These are phyloP conservation scores for Microcebus jonahi DNA, from an alignment of 2,113 vertebrate species.

Conservation along the genomic window DNA sequence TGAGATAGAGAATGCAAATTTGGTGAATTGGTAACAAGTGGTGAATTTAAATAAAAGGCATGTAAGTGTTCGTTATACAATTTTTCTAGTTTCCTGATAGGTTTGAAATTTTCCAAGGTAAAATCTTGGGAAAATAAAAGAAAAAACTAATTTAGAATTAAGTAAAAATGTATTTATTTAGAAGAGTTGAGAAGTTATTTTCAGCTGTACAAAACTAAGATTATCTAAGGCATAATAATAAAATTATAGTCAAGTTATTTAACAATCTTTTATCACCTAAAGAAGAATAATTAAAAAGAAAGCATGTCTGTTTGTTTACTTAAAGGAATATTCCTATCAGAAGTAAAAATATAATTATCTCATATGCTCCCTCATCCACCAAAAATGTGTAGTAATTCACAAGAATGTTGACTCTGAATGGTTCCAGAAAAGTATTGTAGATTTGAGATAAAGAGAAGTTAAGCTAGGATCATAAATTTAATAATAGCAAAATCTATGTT, in stretches of 20 bases:
- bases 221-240: neutral
- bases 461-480: neutral
- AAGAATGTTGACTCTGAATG: neutral
- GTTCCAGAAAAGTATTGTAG: neutral
- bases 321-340: neutral
- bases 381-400: neutral
- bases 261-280: neutral
- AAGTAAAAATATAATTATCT: conserved; percentile 15
- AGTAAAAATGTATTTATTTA: neutral
- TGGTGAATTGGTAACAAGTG: neutral
- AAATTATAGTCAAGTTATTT: neutral
- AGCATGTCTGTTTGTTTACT: neutral
- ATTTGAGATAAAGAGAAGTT: neutral
- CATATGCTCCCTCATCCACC: neutral
- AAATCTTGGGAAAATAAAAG: neutral
- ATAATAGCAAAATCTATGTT: neutral
- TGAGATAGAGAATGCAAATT: neutral
- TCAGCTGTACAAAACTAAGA: neutral
- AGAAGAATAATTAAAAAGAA: neutral
- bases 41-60: neutral
- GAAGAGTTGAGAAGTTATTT: conserved; percentile 35
- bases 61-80: neutral
- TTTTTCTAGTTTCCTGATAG: neutral
- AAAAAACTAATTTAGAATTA: conserved; percentile 1
- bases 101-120: neutral